Conservation (phyloP, 2,797 vertebrate species). For the Phrynocephalus forsythii region DNA sequence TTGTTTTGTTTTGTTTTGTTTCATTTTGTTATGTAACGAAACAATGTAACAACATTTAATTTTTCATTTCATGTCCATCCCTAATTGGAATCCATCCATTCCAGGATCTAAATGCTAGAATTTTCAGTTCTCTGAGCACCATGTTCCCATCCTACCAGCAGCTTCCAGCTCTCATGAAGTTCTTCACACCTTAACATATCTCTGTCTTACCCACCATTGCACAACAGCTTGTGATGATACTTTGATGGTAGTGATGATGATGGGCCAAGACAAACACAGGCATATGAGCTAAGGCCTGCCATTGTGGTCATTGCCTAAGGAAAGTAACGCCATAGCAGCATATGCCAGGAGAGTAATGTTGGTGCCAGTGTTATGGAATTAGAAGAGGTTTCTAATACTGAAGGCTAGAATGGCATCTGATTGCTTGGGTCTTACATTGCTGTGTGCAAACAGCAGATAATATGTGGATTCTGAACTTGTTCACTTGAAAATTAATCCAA, state of each 20-base stretch:
- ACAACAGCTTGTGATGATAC: conserved; percentile 1
- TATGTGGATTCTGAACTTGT: neutral
- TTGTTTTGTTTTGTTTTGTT: too few relatives aligned
- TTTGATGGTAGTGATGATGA: neutral
- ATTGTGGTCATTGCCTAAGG: neutral
- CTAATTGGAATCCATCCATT: neutral
- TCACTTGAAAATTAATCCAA: neutral
- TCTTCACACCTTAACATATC: neutral
- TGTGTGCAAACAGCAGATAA: neutral
- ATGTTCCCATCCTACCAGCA: neutral
- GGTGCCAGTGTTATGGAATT: neutral
- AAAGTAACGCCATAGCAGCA: neutral
- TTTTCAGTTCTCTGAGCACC: neutral
- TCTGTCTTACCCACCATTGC: neutral
- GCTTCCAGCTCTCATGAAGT: neutral
- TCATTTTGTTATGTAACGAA: too few relatives aligned
- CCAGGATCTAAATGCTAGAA: neutral
- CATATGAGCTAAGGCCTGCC: neutral
- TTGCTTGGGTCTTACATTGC: neutral
- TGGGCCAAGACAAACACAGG: neutral
- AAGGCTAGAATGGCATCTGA: neutral
- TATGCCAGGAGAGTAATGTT: neutral
- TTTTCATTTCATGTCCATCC: too few relatives aligned
- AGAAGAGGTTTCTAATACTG: neutral
- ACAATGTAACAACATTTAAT: too few relatives aligned